phyloP scores from a whole-genome alignment of 2,797 vertebrate genomes.

The Macroramphosus scolopax region DNA sequence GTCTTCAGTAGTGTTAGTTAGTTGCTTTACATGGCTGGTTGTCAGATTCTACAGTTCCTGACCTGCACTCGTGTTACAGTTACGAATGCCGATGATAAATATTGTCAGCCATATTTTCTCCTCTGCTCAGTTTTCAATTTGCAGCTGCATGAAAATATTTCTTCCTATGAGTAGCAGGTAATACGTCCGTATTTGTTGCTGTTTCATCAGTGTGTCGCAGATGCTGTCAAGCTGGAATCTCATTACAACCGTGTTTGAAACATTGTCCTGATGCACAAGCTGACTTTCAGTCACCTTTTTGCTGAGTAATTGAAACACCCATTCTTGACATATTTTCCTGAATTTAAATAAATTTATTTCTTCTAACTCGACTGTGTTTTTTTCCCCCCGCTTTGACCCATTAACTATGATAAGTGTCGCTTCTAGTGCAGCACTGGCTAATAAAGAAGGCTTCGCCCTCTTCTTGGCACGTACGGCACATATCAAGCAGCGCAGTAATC shows the following conservation, averaged over 20 bases:
- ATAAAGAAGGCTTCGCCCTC: not conserved
- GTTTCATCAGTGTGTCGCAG: slow-evolving; percentile 39
- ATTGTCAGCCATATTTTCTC: slow-evolving; percentile 6
- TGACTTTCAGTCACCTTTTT: slow-evolving; percentile 1
- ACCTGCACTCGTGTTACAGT: slow-evolving; percentile 21
- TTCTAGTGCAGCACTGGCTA: not conserved
- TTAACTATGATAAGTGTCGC: not conserved
- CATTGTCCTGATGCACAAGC: slow-evolving; percentile 11
- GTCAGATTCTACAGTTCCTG: slow-evolving; percentile 59
- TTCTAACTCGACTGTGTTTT: slow-evolving; percentile 22
- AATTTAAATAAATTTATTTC: slow-evolving; percentile 68
- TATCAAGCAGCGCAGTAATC: slow-evolving; percentile 6
- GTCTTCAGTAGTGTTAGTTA: slow-evolving; percentile 58
- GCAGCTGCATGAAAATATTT: slow-evolving; percentile 39
- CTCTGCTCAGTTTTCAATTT: slow-evolving; percentile 1
- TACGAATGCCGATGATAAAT: slow-evolving; percentile 17
- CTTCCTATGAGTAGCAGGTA: slow-evolving; percentile 36
- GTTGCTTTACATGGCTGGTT: slow-evolving; percentile 55
- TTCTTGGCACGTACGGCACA: not conserved
- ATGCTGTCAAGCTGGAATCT: slow-evolving; percentile 26
- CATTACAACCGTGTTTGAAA: slow-evolving; percentile 30
- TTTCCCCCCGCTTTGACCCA: not conserved
- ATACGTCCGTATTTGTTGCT: slow-evolving; percentile 41
- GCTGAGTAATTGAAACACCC: slow-evolving; percentile 50
- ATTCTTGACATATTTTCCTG: slow-evolving; percentile 40